These are phyloP conservation scores for Sphyrna mokarran DNA, from an alignment of 2,113 vertebrate genomes.

Conservation along the genomic window DNA sequence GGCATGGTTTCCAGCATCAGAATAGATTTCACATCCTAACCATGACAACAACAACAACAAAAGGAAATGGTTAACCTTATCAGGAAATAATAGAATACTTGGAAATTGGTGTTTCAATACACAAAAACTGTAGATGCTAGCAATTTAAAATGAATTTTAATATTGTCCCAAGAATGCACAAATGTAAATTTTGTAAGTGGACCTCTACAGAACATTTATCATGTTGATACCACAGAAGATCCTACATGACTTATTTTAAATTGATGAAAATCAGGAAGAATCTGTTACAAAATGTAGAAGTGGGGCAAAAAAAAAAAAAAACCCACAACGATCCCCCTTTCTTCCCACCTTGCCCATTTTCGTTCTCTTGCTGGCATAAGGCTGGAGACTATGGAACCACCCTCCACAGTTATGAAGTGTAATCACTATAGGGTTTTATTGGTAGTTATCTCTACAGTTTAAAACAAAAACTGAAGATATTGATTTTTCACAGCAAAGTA, in stretches of 20 bases:
- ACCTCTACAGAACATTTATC: neutral
- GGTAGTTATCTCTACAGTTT: neutral
- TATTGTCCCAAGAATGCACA: no score
- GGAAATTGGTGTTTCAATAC: neutral
- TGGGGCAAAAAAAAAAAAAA: no score
- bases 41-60: neutral
- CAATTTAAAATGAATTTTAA: no score
- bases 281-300: neutral
- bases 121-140: neutral
- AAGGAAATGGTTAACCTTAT: no score
- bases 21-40: conserved; percentile 92
- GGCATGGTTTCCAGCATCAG: conserved; percentile 90
- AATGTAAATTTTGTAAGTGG: neutral
- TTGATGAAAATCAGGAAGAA: neutral
- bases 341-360: neutral
- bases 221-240: neutral
- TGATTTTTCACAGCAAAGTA: neutral
- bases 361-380: neutral
- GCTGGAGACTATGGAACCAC: neutral
- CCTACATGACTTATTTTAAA: neutral
- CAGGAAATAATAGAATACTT: neutral
- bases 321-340: neutral
- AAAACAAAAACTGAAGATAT: neutral
- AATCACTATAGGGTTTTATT: neutral
- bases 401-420: neutral